Evolutionary conservation across 2,888 invertebrate species (phyloP), one percentile per base, ranked within the genome.

Genomic region (Philhelius pedissequus): DNA sequence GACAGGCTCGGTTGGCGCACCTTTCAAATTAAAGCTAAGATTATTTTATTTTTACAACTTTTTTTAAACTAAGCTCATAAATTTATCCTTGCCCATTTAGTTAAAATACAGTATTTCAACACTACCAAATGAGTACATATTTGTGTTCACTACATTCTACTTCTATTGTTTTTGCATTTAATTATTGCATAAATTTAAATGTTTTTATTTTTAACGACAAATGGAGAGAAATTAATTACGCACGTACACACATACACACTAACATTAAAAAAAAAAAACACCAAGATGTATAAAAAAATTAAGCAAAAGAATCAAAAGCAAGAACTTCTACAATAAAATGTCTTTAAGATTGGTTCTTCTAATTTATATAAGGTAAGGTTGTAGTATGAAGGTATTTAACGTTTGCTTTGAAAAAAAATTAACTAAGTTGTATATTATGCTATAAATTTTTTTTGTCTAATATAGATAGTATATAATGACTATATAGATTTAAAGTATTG

Each of bases 401-500:
- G 54, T 38, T 38, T 38, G 30, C 60, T 43, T 76, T 71, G 30
- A 82, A 77, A 62, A 77, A 62, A 62, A 74, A 68, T 58, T 56
- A 56, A 73, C 62, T 74, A 43, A 64, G 43, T 74, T 78, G 74
- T 83, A 82, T 69, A 73, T 74, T 74, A 45, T 56, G 22, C 62
- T 69, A 56, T 27, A 50, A 30, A 15, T 52, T 45, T 56, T 40
- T 60, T 30, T 68, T 52, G 15, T 35, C 9, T 27, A 9, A 50
- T 60, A 30, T 43, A 11, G n/a, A 7, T 22, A 62, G 2, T 35
- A 50, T 38, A n/a, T 45, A 30, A 8, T 9, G 27, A 52, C 52
- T 30, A 40, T 27, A 60, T 27, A 68, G 62, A 74, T 56, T 83
- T 45, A 83, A 77, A 69, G 78, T 83, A 83, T 83, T 83, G 83